phyloP scores from a whole-genome alignment of 2,113 vertebrate genomes.

The Lates calcarifer region DNA sequence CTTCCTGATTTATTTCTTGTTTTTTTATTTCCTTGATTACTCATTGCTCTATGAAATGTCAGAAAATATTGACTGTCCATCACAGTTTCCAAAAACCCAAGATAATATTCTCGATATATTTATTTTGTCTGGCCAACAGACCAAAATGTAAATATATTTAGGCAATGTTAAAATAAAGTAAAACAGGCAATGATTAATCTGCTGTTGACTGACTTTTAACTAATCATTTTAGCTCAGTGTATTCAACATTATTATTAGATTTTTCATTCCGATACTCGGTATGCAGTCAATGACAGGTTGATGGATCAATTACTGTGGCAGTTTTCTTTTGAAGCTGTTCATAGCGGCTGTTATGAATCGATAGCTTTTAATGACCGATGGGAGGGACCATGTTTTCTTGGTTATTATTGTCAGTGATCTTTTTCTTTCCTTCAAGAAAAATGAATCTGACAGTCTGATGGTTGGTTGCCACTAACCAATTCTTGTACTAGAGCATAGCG shows the following conservation, averaged over 20 bases:
- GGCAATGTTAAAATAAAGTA: too few relatives aligned
- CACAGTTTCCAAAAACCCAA: neutral
- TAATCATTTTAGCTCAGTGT: neutral
- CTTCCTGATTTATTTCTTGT: too few relatives aligned
- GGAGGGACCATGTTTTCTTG: conserved; percentile 41
- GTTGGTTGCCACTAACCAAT: conserved; percentile 18
- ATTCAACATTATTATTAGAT: too few relatives aligned
- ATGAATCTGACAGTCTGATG: conserved; percentile 17
- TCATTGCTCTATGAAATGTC: neutral
- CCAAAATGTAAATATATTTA: neutral
- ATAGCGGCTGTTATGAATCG: conserved; percentile 64
- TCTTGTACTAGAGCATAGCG: neutral
- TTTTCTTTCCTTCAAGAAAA: conserved; percentile 14
- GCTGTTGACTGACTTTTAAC: neutral
- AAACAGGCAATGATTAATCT: neutral
- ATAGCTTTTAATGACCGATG: conserved; percentile 72
- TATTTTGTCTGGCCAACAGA: neutral
- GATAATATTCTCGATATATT: neutral
- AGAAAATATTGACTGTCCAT: neutral
- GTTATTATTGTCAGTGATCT: conserved; percentile 61
- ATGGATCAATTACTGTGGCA: conserved; percentile 68
- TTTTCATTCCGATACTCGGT: conserved; percentile 57
- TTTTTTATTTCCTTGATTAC: neutral
- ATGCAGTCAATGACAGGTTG: conserved; percentile 63
- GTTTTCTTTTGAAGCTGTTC: conserved; percentile 69